Conservation (phyloP, 2,888 invertebrate genomes). For the Erpobdella octoculata region DNA sequence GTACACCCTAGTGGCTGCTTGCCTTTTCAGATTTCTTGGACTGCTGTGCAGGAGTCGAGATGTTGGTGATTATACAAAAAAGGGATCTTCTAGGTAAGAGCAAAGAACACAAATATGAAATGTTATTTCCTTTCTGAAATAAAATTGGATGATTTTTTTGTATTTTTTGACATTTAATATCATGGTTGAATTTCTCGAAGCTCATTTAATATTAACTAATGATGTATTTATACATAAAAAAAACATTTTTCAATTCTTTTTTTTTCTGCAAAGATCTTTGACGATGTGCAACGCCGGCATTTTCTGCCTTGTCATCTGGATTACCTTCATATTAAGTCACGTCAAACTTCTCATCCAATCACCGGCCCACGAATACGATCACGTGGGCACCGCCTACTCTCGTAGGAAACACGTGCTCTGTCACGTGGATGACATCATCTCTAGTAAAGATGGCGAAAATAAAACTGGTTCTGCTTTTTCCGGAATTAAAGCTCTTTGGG, state of each 20-base stretch:
- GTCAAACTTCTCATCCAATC: constrained; percentile 34
- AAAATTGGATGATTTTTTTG: too few relatives aligned
- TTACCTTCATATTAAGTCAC: constrained; percentile 35
- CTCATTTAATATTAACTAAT: neutral
- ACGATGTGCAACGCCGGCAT: constrained; percentile 34
- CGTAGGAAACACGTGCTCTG: neutral
- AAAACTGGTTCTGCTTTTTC: too few relatives aligned
- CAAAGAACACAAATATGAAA: too few relatives aligned
- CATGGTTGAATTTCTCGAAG: constrained; percentile 6
- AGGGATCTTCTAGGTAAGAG: neutral
- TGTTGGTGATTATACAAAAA: too few relatives aligned
- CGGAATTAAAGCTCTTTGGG: constrained; percentile 5
- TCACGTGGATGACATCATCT: neutral
- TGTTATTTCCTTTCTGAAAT: too few relatives aligned
- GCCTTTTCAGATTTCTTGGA: constrained; percentile 35
- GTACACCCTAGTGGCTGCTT: constrained; percentile 38
- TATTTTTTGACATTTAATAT: too few relatives aligned
- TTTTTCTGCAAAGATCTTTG: constrained; percentile 14
- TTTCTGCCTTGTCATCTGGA: constrained; percentile 36
- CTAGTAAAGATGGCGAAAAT: neutral
- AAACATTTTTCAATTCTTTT: neutral
- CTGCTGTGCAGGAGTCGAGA: neutral
- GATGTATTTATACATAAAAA: neutral
- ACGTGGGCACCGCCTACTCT: neutral
- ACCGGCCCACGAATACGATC: constrained; percentile 9